Base-by-base conservation (phyloP, 2,113 vertebrate genomes). In the Lichenostomus cassidix region DNA sequence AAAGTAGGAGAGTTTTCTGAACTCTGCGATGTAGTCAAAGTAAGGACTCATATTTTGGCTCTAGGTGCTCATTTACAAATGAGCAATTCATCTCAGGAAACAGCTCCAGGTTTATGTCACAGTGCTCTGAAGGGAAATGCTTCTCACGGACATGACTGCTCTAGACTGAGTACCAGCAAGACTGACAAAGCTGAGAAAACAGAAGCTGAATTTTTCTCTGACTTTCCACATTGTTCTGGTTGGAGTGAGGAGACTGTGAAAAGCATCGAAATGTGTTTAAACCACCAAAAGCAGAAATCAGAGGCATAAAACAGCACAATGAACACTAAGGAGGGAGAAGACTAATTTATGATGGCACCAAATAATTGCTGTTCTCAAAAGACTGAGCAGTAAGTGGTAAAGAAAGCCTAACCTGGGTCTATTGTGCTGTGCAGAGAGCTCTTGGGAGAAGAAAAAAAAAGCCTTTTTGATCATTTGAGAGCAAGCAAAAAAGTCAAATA, bases 31-130 rank as follows among this genome's bases (percentile, higher is more conserved):
- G 53, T 53, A 64, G 55, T 39, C 68, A 93, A 93, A 95, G 63
- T 95, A 77, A 95, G 77, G 50, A 95, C 41, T 95, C 62, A 39
- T 46, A 83, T 73, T 97, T 82, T 93, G 92, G 82, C 95, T 97
- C 17, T 77, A 89, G 74, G 60, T 87, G 87, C 89, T 97, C 65
- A 91, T 33, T 92, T 96, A 67, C 42, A 98, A 97, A 97, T 97
- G 87, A 96, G 37, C 64, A 93, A 95, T 96, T 94, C 62, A 90
- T 97, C 88, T 77, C 91, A 15, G 60, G 95, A 97, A 94, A 83
- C 52, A 88, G 63, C 89, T 96, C 82, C 86, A 94, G 62, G 60
- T 94, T 95, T 91, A 13, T 92, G 70, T 95, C 92, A 86, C 44
- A 33, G 49, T 80, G 78, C 50, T 81, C 28, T 37, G 39, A 59